Evolutionary conservation across 2,797 vertebrate genomes (phyloP).

Genomic region (Rhinoraja longicauda): DNA sequence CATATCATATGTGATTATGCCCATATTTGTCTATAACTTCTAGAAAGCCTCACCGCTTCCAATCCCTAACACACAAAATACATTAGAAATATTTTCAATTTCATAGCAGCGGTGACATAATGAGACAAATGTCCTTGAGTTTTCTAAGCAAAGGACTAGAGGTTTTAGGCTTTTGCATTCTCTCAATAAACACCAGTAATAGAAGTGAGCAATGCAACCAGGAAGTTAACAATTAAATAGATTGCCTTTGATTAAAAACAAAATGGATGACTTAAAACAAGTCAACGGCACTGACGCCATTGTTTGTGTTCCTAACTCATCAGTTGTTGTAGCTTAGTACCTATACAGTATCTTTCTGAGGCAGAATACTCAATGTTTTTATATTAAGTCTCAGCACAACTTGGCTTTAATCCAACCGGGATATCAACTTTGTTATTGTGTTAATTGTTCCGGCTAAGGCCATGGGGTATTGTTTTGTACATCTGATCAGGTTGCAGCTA

Average conservation of each 20-base stretch:
- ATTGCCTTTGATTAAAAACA: background rate
- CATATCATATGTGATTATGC: background rate
- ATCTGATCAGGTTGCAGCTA: background rate
- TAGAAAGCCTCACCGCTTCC: background rate
- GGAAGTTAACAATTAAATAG: background rate
- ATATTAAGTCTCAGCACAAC: background rate
- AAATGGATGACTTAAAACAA: background rate
- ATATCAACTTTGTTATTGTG: background rate
- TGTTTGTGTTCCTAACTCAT: background rate
- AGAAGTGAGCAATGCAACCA: background rate
- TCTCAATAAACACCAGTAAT: background rate
- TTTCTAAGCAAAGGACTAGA: background rate
- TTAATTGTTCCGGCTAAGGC: background rate
- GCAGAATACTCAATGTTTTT: background rate
- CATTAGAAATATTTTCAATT: background rate
- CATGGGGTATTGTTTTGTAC: background rate
- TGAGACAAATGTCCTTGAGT: background rate
- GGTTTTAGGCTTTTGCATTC: background rate
- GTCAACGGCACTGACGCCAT: background rate
- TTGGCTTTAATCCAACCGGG: too few species aligned
- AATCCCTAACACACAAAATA: background rate
- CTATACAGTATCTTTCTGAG: background rate
- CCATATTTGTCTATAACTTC: background rate
- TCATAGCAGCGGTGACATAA: background rate
- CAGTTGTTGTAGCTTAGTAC: background rate